Evolutionary conservation across 2,797 vertebrate species (phyloP).

Genomic region (Mormyrops attenuatus): DNA sequence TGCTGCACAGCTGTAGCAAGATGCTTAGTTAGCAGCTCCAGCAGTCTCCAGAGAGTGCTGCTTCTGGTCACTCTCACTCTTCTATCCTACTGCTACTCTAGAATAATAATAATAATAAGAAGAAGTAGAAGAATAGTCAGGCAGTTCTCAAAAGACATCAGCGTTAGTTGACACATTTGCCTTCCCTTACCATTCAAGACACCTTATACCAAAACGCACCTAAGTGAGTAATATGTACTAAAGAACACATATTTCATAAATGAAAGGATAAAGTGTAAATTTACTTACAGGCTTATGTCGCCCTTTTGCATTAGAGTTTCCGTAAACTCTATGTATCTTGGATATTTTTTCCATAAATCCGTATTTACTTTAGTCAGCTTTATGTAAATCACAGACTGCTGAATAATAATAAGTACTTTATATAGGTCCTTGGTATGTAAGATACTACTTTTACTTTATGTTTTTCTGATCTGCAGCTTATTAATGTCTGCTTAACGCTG

Average conservation of each 20-base stretch:
- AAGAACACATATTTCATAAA: neutral
- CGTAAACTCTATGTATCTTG: neutral
- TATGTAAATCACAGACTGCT: too few relatives aligned
- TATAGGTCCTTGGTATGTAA: neutral
- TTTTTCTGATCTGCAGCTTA: conserved; percentile 4
- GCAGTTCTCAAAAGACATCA: neutral
- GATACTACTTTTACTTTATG: neutral
- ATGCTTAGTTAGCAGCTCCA: conserved; percentile 52
- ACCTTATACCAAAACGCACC: neutral
- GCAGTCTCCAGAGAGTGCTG: conserved; percentile 48
- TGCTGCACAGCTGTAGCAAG: conserved; percentile 46
- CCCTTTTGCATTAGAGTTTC: neutral
- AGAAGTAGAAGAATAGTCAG: neutral
- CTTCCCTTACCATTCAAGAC: neutral
- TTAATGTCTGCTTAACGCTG: neutral
- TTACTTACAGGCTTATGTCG: neutral
- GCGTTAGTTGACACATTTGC: neutral
- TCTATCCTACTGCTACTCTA: neutral
- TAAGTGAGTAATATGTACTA: neutral
- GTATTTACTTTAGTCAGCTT: neutral
- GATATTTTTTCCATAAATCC: neutral
- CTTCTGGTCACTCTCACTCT: conserved; percentile 48
- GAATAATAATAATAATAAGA: neutral
- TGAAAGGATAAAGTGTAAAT: neutral
- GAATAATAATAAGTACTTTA: neutral